Percentiles rank a stretch among this genome's conserved stretches.
Conservation (phyloP, 2,113 vertebrate species). For the Collichthys lucidus region DNA sequence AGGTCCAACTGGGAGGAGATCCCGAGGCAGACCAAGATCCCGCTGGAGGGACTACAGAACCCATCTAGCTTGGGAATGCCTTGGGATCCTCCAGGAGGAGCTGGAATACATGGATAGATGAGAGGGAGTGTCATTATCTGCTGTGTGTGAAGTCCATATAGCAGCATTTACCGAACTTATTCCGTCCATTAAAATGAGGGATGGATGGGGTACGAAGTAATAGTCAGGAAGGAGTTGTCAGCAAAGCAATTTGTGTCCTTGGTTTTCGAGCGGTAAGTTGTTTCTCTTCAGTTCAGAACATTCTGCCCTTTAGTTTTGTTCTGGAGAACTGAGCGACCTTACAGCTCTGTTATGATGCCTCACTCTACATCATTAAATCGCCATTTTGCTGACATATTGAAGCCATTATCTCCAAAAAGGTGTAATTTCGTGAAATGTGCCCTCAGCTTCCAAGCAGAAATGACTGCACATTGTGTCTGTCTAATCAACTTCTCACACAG, state of each 20-base stretch:
- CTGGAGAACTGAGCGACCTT: slow-evolving; percentile 41
- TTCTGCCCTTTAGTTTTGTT: slow-evolving; percentile 51
- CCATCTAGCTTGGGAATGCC: too few relatives aligned
- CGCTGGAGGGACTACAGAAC: too few relatives aligned
- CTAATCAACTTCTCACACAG: slow-evolving; percentile 31
- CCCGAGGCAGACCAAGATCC: too few relatives aligned
- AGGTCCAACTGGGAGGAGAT: too few relatives aligned
- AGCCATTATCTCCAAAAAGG: slow-evolving; percentile 62
- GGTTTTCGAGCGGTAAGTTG: slow-evolving; percentile 12
- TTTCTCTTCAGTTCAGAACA: slow-evolving; percentile 50
- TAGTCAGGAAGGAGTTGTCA: background rate
- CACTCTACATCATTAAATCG: slow-evolving; percentile 57
- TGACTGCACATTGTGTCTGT: slow-evolving; percentile 41
- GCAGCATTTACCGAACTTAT: background rate
- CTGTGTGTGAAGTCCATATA: too few relatives aligned
- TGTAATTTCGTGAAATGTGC: slow-evolving; percentile 58
- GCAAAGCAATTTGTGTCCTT: slow-evolving; percentile 20
- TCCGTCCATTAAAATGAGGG: slow-evolving; percentile 24
- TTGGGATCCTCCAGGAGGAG: too few relatives aligned
- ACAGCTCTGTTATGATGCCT: slow-evolving; percentile 43
- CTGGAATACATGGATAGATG: background rate
- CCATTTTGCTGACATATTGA: slow-evolving; percentile 65
- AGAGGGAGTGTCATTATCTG: background rate
- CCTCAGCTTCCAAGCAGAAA: slow-evolving; percentile 54
- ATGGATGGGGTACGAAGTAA: background rate